Evolutionary conservation across 1,140 invertebrate species (phyloP), one percentile per base, ranked within the genome.

Genomic region (Megalopta genalis): DNA sequence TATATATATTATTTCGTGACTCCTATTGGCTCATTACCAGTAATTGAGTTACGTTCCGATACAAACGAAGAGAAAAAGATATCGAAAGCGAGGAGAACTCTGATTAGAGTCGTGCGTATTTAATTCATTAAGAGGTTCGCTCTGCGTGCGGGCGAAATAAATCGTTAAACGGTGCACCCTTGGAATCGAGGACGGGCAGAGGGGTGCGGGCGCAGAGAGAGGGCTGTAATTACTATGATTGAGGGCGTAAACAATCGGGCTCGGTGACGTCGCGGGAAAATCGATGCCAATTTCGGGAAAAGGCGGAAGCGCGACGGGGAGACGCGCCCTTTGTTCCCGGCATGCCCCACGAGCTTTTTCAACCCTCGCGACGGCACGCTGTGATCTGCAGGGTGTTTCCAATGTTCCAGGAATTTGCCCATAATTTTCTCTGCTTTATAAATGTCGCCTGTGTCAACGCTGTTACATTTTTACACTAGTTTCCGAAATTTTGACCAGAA

Each of bases 271-370:
- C 27, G n/a, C 16, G 27, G 23, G n/a, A 32, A 69, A 68, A 77
- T 77, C 75, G 67, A 77, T 69, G 18, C 57, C 27, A 69, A 77
- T 69, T 77, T 70, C 21, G 69, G 12, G 60, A 60, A 65, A 62
- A 46, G 80, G 60, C 65, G 25, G 23, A 52, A 39, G 71, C 52
- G 62, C 54, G 49, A 59, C 63, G 12, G 12, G 49, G 16, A 57
- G 46, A 57, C 18, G 77, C 62, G 62, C 52, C 46, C 79, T 81
- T 83, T 83, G 72, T 73, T 76, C 84, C 66, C 60, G 52, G 65
- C 64, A 72, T 12, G 42, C 42, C 10, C 42, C 32, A 32, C 32
- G 32, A 32, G 42, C 42, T 46, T 46, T 46, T 46, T 12, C 42
- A 46, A 46, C 42, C 42, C 42, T 46, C 42, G 12, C 42, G 42